Conservation (phyloP, 2,113 vertebrate species). For the Apodemus speciosus region DNA sequence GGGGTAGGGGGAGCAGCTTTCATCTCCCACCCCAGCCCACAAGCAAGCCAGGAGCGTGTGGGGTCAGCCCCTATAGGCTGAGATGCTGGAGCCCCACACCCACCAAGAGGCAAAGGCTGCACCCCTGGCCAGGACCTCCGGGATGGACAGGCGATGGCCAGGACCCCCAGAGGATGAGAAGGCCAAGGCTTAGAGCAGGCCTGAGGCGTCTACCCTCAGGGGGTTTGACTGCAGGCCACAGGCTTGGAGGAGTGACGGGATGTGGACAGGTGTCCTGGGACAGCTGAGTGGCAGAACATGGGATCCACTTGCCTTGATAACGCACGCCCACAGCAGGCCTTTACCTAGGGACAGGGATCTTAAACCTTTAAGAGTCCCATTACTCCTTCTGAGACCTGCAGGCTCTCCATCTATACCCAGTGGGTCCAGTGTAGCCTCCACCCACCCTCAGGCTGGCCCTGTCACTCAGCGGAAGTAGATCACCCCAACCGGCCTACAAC, state of each 20-base stretch:
- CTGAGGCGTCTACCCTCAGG: background rate
- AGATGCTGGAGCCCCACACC: background rate
- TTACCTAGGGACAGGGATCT: background rate
- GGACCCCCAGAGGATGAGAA: background rate
- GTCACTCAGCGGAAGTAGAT: background rate
- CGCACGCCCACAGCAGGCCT: background rate
- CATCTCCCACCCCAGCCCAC: constrained; percentile 43
- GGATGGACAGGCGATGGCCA: background rate
- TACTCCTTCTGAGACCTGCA: background rate
- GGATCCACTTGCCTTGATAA: background rate
- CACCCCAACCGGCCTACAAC: background rate
- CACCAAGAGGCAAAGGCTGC: background rate
- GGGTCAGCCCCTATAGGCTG: background rate
- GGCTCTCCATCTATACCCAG: background rate
- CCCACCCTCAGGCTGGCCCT: background rate
- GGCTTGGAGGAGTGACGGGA: background rate
- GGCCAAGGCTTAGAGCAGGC: background rate
- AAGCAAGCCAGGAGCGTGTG: background rate
- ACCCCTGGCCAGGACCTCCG: background rate
- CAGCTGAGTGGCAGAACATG: background rate
- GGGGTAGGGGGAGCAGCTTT: background rate
- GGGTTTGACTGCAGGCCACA: background rate
- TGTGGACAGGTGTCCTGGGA: background rate
- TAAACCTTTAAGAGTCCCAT: background rate
- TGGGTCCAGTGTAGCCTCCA: too few relatives aligned